Conservation (phyloP, 2,888 invertebrate species). For the Leptopilina syphax region DNA sequence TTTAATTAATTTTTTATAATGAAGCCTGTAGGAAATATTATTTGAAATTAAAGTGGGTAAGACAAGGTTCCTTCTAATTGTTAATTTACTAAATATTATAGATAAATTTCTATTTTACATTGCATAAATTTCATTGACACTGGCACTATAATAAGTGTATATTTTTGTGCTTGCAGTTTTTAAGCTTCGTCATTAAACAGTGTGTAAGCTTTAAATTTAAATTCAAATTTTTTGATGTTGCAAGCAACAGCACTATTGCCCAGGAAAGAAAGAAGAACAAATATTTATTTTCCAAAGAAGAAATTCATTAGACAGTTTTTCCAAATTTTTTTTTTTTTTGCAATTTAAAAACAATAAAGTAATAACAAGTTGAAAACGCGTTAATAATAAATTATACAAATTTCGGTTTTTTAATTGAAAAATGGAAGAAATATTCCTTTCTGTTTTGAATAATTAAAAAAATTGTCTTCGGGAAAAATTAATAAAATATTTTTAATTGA, state of each 20-base stretch:
- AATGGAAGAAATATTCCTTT: too few relatives aligned
- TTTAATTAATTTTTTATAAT: background rate
- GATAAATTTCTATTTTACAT: background rate
- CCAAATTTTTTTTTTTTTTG: too few relatives aligned
- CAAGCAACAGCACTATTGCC: background rate
- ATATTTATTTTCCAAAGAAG: too few relatives aligned
- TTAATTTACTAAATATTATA: background rate
- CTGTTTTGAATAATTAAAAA: too few relatives aligned
- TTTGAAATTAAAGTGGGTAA: background rate
- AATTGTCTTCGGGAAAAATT: too few relatives aligned
- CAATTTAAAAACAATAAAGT: too few relatives aligned
- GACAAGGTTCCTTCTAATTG: background rate
- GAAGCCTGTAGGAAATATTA: background rate
- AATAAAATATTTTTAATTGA: too few relatives aligned
- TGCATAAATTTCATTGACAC: background rate
- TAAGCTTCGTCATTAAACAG: constrained; percentile 1
- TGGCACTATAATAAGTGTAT: background rate
- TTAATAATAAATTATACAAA: too few relatives aligned
- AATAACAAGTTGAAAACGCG: too few relatives aligned
- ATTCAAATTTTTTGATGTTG: background rate
- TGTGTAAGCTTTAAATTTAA: constrained; percentile 17
- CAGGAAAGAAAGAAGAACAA: background rate
- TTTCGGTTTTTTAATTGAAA: too few relatives aligned
- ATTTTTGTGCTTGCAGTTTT: background rate
- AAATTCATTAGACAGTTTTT: too few relatives aligned